These are phyloP conservation scores for Numida meleagris DNA, from an alignment of 2,113 vertebrate species.

Conservation along the genomic window DNA sequence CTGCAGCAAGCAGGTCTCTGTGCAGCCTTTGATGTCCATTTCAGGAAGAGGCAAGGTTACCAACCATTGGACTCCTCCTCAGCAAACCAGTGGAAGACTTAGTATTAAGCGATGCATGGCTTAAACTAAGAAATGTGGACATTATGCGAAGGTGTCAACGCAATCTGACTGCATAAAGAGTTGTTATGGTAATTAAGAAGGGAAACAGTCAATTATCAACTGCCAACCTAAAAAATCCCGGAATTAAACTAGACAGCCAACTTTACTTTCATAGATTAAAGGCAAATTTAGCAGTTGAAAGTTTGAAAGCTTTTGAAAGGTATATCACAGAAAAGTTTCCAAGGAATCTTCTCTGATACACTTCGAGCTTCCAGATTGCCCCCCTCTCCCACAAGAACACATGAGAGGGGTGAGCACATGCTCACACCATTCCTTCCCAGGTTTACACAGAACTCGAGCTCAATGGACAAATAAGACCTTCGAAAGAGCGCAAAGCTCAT, in stretches of 20 bases:
- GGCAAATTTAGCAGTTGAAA: not conserved
- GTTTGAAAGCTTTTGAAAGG: not conserved
- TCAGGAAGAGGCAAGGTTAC: not conserved
- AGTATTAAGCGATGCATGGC: not conserved
- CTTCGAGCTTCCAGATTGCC: not conserved
- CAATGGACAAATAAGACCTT: not conserved
- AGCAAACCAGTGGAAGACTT: not conserved
- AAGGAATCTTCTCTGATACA: not conserved
- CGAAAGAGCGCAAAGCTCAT: not conserved
- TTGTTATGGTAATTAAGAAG: not conserved
- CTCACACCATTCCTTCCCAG: not conserved
- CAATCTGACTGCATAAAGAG: not conserved
- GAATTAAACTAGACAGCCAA: not conserved
- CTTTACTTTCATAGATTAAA: not conserved
- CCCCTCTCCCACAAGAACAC: not conserved
- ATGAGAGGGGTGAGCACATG: fast-evolving
- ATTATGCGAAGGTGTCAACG: not conserved
- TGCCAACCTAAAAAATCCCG: not conserved
- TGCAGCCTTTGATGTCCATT: not conserved
- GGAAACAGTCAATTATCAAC: not conserved
- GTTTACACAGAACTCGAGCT: not conserved
- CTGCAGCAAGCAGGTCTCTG: not conserved
- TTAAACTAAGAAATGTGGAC: not conserved
- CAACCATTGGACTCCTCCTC: not conserved
- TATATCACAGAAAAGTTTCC: not conserved